These are phyloP conservation scores for Notothenia coriiceps DNA, from an alignment of 2,113 vertebrate genomes.

Conservation along the genomic window DNA sequence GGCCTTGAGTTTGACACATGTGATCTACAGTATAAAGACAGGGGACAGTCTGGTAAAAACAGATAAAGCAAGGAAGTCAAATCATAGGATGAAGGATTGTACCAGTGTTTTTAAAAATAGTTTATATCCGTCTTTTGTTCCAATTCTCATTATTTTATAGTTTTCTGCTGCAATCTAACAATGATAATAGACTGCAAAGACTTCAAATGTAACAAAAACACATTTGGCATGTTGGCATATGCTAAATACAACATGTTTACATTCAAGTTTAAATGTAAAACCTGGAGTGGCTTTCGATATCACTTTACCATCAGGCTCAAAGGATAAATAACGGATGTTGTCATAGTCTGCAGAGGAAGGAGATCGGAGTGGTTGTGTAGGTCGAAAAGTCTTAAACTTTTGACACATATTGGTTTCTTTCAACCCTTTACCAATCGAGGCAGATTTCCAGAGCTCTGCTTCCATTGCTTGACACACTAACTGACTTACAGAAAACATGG, in stretches of 20 bases:
- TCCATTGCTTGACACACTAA: background rate
- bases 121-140: background rate
- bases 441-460: background rate
- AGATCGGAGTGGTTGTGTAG: background rate
- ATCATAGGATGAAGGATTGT: background rate
- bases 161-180: background rate
- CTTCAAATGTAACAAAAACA: background rate
- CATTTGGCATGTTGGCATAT: too few relatives aligned
- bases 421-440: background rate
- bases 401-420: too few relatives aligned
- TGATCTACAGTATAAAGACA: too few relatives aligned
- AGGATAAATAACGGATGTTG: background rate
- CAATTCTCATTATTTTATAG: too few relatives aligned
- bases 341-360: background rate
- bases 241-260: background rate
- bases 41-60: background rate
- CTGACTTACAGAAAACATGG: background rate
- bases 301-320: too few relatives aligned
- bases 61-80: background rate
- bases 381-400: background rate
- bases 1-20: too few relatives aligned
- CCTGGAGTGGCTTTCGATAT: background rate
- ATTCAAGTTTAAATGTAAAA: background rate
- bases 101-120: background rate
- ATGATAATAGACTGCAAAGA: background rate